phyloP scores from a whole-genome alignment of 2,888 invertebrate genomes.

The Asteroscopus sphinx region DNA sequence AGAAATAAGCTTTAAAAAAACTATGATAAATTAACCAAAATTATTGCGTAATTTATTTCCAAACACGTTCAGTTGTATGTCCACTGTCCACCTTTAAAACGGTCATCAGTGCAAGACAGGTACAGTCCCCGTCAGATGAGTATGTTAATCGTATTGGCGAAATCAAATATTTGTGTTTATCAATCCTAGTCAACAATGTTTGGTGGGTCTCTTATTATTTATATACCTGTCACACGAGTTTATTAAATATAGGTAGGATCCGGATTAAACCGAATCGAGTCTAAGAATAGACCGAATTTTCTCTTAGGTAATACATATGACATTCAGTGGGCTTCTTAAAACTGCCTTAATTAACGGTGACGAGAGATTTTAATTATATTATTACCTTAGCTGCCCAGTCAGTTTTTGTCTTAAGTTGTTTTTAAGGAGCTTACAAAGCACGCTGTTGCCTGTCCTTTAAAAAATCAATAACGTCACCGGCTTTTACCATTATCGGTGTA shows the following conservation, averaged over 20 bases:
- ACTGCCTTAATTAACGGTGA: too few species aligned
- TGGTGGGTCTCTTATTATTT: conserved; percentile 57
- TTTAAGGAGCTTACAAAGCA: too few species aligned
- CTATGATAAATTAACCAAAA: neutral
- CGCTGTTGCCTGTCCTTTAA: too few species aligned
- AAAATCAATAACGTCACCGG: too few species aligned
- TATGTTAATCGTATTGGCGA: conserved; percentile 72
- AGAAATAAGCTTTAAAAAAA: too few species aligned
- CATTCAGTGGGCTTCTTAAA: too few species aligned
- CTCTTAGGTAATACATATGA: too few species aligned
- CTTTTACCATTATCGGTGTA: too few species aligned
- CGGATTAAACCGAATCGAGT: conserved; percentile 20
- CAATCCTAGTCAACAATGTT: conserved; percentile 67
- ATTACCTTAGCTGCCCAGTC: too few species aligned
- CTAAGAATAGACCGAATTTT: too few species aligned
- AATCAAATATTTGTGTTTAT: conserved; percentile 75
- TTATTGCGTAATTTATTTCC: conserved; percentile 45
- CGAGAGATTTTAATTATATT: too few species aligned
- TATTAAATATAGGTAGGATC: conserved; percentile 22
- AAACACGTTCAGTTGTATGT: conserved; percentile 41
- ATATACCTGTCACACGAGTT: conserved; percentile 44
- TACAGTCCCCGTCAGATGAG: conserved; percentile 55
- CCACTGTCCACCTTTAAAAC: conserved; percentile 39
- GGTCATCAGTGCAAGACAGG: conserved; percentile 50
- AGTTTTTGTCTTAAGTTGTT: too few species aligned